phyloP scores from a whole-genome alignment of 37 sponge, comb jelly and placozoan genomes.

The Bolinopsis microptera region DNA sequence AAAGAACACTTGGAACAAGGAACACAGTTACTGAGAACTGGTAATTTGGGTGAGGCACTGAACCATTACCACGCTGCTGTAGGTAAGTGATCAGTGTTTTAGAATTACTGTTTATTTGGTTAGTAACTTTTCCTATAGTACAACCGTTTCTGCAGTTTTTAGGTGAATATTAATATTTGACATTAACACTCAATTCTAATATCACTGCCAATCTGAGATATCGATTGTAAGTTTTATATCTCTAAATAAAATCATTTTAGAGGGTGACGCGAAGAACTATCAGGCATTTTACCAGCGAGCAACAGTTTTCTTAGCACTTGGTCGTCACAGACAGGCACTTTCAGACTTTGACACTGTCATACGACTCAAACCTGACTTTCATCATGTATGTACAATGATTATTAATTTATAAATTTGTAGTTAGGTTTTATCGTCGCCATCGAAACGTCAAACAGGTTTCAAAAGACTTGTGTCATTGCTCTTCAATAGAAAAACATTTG shows the following conservation, averaged over 20 bases:
- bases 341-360: slow-evolving; percentile 83
- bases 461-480: no score
- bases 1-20: slow-evolving; percentile 83
- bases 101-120: neutral
- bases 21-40: slow-evolving; percentile 78
- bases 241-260: slow-evolving; percentile 71
- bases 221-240: no score
- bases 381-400: slow-evolving; percentile 72
- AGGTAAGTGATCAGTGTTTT: no score
- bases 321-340: slow-evolving; percentile 80
- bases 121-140: neutral
- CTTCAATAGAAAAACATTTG: no score
- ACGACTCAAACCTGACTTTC: slow-evolving; percentile 82
- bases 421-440: neutral
- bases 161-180: no score
- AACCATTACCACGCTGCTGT: slow-evolving; percentile 86
- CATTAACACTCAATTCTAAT: no score
- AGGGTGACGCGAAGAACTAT: slow-evolving; percentile 93
- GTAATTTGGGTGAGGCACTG: slow-evolving; percentile 83
- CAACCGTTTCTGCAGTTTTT: no score
- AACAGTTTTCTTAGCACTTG: slow-evolving; percentile 95
- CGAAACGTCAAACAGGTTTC: neutral
- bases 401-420: neutral
- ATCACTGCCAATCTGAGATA: no score
- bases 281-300: slow-evolving; percentile 91